A percentile compares a stretch with the other conserved stretches of the same genome.
Evolutionary conservation across 2,888 invertebrate species (phyloP).

Genomic region (Ormia ochracea): DNA sequence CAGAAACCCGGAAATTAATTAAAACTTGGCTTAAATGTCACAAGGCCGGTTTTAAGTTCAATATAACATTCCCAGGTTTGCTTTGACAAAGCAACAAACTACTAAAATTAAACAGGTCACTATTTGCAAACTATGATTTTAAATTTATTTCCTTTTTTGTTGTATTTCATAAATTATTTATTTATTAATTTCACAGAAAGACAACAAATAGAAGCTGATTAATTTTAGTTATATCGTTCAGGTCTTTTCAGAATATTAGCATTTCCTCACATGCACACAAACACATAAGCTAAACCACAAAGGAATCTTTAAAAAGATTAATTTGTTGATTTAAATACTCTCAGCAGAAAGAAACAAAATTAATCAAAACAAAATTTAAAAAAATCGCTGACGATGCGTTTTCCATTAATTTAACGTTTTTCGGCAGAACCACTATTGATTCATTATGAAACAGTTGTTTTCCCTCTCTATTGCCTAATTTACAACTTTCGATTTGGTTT

Average conservation of each 20-base stretch:
- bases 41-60: not conserved
- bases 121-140: not conserved
- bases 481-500: too few species aligned
- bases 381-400: too few species aligned
- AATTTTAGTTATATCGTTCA: too few species aligned
- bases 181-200: not conserved
- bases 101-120: slow-evolving; percentile 3
- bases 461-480: too few species aligned
- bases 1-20: not conserved
- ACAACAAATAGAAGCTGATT: too few species aligned
- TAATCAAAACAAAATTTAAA: not conserved
- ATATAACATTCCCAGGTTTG: not conserved
- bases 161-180: not conserved
- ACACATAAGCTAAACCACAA: too few species aligned
- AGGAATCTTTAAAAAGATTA: too few species aligned
- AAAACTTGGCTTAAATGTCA: slow-evolving; percentile 2
- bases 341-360: not conserved
- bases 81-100: not conserved
- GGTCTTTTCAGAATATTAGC: too few species aligned
- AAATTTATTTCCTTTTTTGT: not conserved
- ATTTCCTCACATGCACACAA: too few species aligned
- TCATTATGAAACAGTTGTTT: too few species aligned
- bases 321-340: not conserved
- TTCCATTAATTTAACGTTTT: too few species aligned
- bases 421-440: too few species aligned